phyloP scores from a whole-genome alignment of 2,888 invertebrate species.

The Parnassius mnemosyne region DNA sequence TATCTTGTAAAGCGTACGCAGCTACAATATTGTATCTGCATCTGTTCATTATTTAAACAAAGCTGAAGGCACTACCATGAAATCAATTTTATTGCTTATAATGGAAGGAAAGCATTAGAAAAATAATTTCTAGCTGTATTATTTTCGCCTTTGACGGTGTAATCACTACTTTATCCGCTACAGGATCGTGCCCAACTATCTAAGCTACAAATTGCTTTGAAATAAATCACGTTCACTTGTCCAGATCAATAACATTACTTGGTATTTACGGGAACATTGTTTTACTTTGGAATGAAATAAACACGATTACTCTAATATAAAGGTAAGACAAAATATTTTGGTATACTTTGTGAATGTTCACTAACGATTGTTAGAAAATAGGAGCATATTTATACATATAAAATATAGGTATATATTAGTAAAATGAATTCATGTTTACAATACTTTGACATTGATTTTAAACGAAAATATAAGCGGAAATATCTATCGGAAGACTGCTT shows the following conservation, averaged over 20 bases:
- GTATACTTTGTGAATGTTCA: constrained; percentile 31
- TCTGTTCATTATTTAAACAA: constrained; percentile 57
- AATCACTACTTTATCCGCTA: constrained; percentile 37
- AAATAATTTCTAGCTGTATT: constrained; percentile 71
- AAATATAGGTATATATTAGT: constrained; percentile 24
- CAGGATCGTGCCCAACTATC: constrained; percentile 54
- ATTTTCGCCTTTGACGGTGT: constrained; percentile 61
- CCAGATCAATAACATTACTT: constrained; percentile 37
- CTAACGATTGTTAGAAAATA: constrained; percentile 31
- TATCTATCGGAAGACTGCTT: constrained; percentile 79
- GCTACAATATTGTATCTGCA: constrained; percentile 62
- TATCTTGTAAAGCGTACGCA: constrained; percentile 76
- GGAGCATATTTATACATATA: constrained; percentile 28
- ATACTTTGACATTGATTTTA: constrained; percentile 62
- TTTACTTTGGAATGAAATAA: constrained; percentile 55
- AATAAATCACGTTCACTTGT: constrained; percentile 34
- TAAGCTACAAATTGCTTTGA: constrained; percentile 48
- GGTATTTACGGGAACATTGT: constrained; percentile 50
- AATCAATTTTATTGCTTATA: constrained; percentile 72
- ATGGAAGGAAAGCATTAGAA: constrained; percentile 74
- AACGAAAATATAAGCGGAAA: constrained; percentile 74
- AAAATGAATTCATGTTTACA: constrained; percentile 33
- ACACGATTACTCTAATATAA: constrained; percentile 30
- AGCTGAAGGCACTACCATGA: constrained; percentile 79
- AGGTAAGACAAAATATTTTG: constrained; percentile 34